A percentile compares a stretch with the other conserved stretches of the same genome.
These are phyloP conservation scores for Epinephelus awoara DNA, from an alignment of 2,797 vertebrate genomes.

Conservation along the genomic window DNA sequence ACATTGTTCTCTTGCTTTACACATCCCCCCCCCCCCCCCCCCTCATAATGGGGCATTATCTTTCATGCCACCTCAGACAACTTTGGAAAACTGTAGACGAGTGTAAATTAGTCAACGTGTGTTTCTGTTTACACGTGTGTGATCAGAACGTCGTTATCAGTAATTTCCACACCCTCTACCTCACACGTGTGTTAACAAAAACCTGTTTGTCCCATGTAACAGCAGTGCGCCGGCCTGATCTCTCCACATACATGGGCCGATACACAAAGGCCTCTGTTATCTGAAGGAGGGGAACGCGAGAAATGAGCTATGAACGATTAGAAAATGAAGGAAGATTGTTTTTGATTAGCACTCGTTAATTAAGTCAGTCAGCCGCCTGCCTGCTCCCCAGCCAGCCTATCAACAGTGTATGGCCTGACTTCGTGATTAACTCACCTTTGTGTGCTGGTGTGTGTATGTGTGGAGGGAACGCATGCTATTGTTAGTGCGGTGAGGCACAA, in stretches of 20 bases:
- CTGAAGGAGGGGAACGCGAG: constrained; percentile 50
- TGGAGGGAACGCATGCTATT: not conserved
- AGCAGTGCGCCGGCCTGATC: constrained; percentile 30
- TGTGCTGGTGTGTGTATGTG: constrained; percentile 6
- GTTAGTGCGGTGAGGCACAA: constrained; percentile 2
- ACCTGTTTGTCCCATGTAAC: constrained; percentile 49
- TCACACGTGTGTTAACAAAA: not conserved
- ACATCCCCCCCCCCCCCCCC: not conserved
- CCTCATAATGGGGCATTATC: not conserved
- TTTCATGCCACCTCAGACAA: constrained; percentile 13
- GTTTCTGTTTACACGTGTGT: not conserved
- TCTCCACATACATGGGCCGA: constrained; percentile 22
- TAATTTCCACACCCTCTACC: constrained; percentile 33
- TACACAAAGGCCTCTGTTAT: constrained; percentile 56
- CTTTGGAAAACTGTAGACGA: not conserved
- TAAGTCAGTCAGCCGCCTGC: constrained; percentile 65
- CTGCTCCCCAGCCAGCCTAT: constrained; percentile 61
- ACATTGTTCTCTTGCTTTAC: not conserved
- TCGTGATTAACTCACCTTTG: constrained; percentile 49
- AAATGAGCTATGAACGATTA: constrained; percentile 75
- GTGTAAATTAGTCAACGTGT: not conserved
- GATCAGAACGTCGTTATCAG: constrained; percentile 11
- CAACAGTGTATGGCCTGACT: constrained; percentile 48
- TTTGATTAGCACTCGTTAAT: constrained; percentile 83
- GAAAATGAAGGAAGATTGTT: constrained; percentile 81